Percentiles rank a stretch among this genome's conserved stretches.
phyloP scores from a whole-genome alignment of 2,888 invertebrate genomes.

The Dendrolimus houi region DNA sequence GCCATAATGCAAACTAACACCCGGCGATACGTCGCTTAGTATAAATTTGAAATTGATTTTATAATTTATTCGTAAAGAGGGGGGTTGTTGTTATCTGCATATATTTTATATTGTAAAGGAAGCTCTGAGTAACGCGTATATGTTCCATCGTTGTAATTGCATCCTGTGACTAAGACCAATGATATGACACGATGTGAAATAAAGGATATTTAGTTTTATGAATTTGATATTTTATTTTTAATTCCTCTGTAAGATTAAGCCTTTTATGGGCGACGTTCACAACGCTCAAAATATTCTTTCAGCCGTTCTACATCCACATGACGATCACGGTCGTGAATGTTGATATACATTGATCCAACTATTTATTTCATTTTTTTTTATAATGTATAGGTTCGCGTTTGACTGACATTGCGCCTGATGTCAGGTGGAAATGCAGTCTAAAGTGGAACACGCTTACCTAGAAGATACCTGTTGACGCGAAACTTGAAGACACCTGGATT shows the following conservation, averaged over 20 bases:
- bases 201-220: constrained; percentile 73
- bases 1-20: constrained; percentile 4
- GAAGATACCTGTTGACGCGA: too few species aligned
- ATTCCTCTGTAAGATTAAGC: not conserved
- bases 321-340: too few species aligned
- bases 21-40: constrained; percentile 14
- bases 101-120: constrained; percentile 63
- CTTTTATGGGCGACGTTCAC: too few species aligned
- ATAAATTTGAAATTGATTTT: constrained; percentile 31
- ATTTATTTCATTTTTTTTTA: too few species aligned
- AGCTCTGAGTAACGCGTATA: constrained; percentile 43
- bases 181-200: constrained; percentile 69
- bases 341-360: too few species aligned
- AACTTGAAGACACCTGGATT: too few species aligned
- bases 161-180: constrained; percentile 64
- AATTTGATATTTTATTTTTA: constrained; percentile 25
- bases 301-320: too few species aligned
- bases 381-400: too few species aligned
- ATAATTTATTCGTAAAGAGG: constrained; percentile 43
- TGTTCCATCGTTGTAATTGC: not conserved
- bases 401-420: too few species aligned
- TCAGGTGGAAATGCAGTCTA: too few species aligned
- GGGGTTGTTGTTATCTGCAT: constrained; percentile 65
- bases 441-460: too few species aligned
- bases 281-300: too few species aligned